These are phyloP conservation scores for Hipposideros larvatus DNA, from an alignment of 2,797 vertebrate species.

Conservation along the genomic window DNA sequence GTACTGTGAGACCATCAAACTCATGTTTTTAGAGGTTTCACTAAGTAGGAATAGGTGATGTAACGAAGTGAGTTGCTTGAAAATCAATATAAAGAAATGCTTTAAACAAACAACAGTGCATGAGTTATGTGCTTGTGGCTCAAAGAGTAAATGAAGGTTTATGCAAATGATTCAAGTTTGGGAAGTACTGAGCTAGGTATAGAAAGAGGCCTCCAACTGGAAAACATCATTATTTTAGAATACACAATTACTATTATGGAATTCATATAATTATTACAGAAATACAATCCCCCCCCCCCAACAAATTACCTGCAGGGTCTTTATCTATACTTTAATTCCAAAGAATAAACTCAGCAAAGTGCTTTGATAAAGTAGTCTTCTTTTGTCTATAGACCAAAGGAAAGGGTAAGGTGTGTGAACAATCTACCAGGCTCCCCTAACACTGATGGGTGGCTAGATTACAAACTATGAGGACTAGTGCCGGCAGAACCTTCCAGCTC, in stretches of 20 bases:
- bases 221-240: neutral
- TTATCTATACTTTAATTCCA: neutral
- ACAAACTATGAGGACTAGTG: neutral
- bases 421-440: neutral
- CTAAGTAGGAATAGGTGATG: neutral
- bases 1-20: neutral
- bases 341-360: neutral
- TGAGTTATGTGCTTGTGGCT: neutral
- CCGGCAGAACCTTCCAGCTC: neutral
- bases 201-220: neutral
- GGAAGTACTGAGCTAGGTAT: neutral
- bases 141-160: neutral
- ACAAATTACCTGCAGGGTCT: neutral
- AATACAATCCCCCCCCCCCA: neutral
- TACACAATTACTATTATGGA: neutral
- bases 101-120: neutral
- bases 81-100: neutral
- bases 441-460: neutral
- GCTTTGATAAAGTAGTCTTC: neutral
- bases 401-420: neutral
- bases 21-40: neutral
- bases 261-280: neutral
- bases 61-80: conserved; percentile 48
- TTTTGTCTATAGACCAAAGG: neutral
- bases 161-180: neutral